Percentiles rank a stretch among this genome's conserved stretches.
These are phyloP conservation scores for Nymphalis polychloros DNA, from an alignment of 2,888 invertebrate genomes.

Conservation along the genomic window DNA sequence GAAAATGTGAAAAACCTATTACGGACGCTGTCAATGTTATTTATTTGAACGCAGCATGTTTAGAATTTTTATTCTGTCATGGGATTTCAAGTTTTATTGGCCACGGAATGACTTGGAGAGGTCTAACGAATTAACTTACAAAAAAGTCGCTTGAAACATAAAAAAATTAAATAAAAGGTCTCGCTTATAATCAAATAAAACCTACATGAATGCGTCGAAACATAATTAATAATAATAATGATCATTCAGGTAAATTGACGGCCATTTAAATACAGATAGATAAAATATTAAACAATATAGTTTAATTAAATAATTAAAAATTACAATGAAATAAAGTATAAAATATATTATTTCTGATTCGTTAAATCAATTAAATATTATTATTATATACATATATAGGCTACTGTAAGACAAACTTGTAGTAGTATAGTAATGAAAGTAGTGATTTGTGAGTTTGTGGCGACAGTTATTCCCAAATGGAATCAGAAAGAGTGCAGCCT, in stretches of 20 bases:
- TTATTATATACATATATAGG: not conserved
- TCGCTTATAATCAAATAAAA: not conserved
- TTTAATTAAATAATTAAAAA: too few species aligned
- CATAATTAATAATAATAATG: too few species aligned
- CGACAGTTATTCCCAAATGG: slow-evolving; percentile 79
- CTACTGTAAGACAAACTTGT: slow-evolving; percentile 11
- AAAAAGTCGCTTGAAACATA: not conserved
- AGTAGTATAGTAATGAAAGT: slow-evolving; percentile 64
- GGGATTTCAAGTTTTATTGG: slow-evolving; percentile 78
- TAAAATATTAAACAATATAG: too few species aligned
- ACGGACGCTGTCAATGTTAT: slow-evolving; percentile 79
- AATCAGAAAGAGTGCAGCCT: slow-evolving; percentile 77
- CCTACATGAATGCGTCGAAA: slow-evolving; percentile 4
- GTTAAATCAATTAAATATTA: not conserved
- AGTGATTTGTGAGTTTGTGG: slow-evolving; percentile 76
- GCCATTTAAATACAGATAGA: too few species aligned
- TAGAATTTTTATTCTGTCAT: slow-evolving; percentile 77
- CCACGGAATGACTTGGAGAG: slow-evolving; percentile 43
- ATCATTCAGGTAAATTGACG: too few species aligned
- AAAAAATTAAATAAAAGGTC: not conserved
- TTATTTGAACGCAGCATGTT: slow-evolving; percentile 74
- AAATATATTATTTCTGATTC: too few species aligned
- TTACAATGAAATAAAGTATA: too few species aligned
- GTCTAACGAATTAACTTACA: slow-evolving; percentile 8
- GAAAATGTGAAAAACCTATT: slow-evolving; percentile 72